Evolutionary conservation across 2,888 invertebrate species (phyloP).

Genomic region (Griposia aprilina): DNA sequence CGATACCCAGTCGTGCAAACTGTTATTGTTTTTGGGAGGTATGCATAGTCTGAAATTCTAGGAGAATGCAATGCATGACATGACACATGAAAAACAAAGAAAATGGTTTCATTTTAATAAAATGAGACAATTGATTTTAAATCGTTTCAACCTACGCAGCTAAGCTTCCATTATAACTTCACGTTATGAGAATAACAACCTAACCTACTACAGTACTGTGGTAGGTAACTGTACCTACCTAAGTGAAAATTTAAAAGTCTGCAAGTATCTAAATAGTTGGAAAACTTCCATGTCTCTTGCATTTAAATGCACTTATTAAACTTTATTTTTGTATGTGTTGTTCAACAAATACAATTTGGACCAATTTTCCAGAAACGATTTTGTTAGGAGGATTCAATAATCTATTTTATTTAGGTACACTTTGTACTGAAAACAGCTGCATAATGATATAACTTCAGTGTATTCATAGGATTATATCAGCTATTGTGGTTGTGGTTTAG

Average conservation of each 20-base stretch:
- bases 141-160: neutral
- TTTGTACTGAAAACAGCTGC: neutral
- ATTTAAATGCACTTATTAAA: slow-evolving; percentile 47
- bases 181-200: neutral
- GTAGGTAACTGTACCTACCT: neutral
- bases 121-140: neutral
- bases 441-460: neutral
- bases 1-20: neutral
- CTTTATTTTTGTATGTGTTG: slow-evolving; percentile 1
- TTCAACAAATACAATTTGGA: slow-evolving; percentile 7
- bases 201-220: neutral
- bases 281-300: slow-evolving; percentile 33
- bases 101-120: neutral
- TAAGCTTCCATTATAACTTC: neutral
- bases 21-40: neutral
- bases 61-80: neutral
- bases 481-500: neutral
- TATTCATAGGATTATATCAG: too few relatives aligned
- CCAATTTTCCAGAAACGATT: neutral
- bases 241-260: slow-evolving; percentile 26
- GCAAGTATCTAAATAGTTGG: neutral
- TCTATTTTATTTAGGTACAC: neutral
- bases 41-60: neutral
- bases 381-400: neutral
- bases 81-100: neutral